Evolutionary conservation across 2,888 invertebrate genomes (phyloP).

Genomic region (Nemoura dubitans): DNA sequence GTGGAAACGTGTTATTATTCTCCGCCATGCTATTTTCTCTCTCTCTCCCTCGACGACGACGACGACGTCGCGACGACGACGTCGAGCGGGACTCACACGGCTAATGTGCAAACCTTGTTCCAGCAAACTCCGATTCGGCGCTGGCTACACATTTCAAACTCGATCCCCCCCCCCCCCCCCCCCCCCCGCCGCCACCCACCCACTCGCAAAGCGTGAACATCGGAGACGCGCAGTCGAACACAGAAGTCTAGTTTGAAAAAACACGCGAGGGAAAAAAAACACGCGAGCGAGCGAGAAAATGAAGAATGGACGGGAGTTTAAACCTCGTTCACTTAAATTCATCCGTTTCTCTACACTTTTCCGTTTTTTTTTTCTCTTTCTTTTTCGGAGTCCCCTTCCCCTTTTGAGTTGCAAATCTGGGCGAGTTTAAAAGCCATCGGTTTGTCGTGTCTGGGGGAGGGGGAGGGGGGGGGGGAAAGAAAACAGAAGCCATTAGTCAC

Average conservation of each 20-base stretch:
- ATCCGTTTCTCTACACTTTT: neutral
- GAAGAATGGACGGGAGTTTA: conserved; percentile 41
- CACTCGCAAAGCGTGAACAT: neutral
- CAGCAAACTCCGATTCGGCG: too few relatives aligned
- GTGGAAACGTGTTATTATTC: neutral
- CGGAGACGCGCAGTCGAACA: neutral
- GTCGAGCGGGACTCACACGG: neutral
- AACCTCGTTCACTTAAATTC: conserved; percentile 39
- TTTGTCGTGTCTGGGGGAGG: conserved; percentile 44
- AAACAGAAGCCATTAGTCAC: conserved; percentile 28
- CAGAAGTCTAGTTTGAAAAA: neutral
- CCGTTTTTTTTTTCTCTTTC: too few relatives aligned
- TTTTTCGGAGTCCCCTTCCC: neutral
- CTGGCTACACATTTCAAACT: too few relatives aligned
- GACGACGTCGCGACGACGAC: neutral
- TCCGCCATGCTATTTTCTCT: neutral
- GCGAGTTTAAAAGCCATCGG: conserved; percentile 20
- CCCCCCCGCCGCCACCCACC: neutral
- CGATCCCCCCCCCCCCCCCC: neutral
- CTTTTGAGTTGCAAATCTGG: conserved; percentile 44
- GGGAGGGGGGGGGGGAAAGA: conserved; percentile 29
- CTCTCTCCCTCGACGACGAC: too few relatives aligned
- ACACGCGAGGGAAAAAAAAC: neutral
- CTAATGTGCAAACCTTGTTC: neutral
- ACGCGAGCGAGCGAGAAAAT: neutral